A percentile compares a stretch with the other conserved stretches of the same genome.
phyloP scores from a whole-genome alignment of 2,797 vertebrate genomes.

The Siniperca obscura region DNA sequence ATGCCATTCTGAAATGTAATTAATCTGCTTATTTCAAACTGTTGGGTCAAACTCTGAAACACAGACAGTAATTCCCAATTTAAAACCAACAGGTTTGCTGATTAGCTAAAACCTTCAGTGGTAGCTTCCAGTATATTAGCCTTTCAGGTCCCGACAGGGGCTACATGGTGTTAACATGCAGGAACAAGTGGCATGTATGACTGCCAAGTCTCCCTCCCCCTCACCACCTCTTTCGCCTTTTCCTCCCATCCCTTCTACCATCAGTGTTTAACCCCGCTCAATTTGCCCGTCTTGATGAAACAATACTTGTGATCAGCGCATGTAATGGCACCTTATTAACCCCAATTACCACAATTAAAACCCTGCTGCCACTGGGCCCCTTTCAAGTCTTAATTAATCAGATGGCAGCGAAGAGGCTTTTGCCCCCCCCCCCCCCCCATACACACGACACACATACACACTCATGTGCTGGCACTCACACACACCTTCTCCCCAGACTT shows the following conservation, averaged over 20 bases:
- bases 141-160: conserved; percentile 60
- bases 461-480: conserved; percentile 53
- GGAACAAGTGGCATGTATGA: conserved; percentile 78
- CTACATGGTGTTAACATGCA: conserved; percentile 76
- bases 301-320: conserved; percentile 88
- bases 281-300: conserved; percentile 87
- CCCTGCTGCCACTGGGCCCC: conserved; percentile 86
- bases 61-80: not conserved
- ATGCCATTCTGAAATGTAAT: not conserved
- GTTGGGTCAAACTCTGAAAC: conserved; percentile 10
- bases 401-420: conserved; percentile 84
- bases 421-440: conserved; percentile 30
- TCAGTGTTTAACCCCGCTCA: conserved; percentile 87
- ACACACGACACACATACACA: conserved; percentile 39
- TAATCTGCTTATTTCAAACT: not conserved
- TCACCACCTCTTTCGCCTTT: conserved; percentile 39
- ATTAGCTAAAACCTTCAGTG: conserved; percentile 30
- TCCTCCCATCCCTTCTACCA: conserved; percentile 75
- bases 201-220: conserved; percentile 70
- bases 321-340: conserved; percentile 90
- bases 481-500: conserved; percentile 80
- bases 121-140: conserved; percentile 46
- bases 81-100: conserved; percentile 30
- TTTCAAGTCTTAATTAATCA: conserved; percentile 90
- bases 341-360: conserved; percentile 90